Conservation (phyloP, 2,888 invertebrate species). For the Lasius fuliginosus region DNA sequence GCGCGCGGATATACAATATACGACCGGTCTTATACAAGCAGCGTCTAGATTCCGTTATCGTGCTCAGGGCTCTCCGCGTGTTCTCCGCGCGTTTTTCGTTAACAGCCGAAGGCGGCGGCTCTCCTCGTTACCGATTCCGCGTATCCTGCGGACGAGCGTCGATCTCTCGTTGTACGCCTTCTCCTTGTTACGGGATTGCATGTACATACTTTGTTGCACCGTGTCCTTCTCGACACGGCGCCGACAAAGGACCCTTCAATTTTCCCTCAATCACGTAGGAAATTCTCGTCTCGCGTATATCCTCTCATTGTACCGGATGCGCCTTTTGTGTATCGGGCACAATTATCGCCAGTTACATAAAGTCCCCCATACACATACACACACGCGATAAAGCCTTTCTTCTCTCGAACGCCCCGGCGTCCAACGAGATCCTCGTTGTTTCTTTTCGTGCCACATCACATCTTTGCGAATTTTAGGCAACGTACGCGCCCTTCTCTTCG, state of each 20-base stretch:
- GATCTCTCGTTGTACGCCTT: slow-evolving; percentile 53
- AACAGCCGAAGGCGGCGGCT: slow-evolving; percentile 41
- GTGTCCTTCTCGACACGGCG: slow-evolving; percentile 47
- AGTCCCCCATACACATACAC: not conserved
- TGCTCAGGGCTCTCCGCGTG: slow-evolving; percentile 8
- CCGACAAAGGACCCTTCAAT: slow-evolving; percentile 58
- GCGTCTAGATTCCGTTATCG: slow-evolving; percentile 41
- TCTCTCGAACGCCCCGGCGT: slow-evolving; percentile 32
- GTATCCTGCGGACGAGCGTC: slow-evolving; percentile 27
- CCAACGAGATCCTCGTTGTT: slow-evolving; percentile 64
- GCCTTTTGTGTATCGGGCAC: slow-evolving; percentile 36
- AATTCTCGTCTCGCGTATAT: slow-evolving; percentile 46
- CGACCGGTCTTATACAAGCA: not conserved
- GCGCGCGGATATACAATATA: not conserved
- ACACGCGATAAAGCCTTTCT: slow-evolving; percentile 55
- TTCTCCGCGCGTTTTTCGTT: slow-evolving; percentile 36
- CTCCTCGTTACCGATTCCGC: slow-evolving; percentile 49
- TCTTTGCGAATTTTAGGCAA: slow-evolving; percentile 53
- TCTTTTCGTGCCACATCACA: slow-evolving; percentile 54
- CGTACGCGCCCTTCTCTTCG: slow-evolving; percentile 10
- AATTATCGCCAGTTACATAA: slow-evolving; percentile 46
- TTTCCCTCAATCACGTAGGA: slow-evolving; percentile 55
- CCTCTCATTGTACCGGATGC: slow-evolving; percentile 41
- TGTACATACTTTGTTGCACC: slow-evolving; percentile 47
- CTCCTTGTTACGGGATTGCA: slow-evolving; percentile 54